Evolutionary conservation across 2,888 invertebrate species (phyloP), one percentile per base, ranked within the genome.

Genomic region (Acholoe squamosa): DNA sequence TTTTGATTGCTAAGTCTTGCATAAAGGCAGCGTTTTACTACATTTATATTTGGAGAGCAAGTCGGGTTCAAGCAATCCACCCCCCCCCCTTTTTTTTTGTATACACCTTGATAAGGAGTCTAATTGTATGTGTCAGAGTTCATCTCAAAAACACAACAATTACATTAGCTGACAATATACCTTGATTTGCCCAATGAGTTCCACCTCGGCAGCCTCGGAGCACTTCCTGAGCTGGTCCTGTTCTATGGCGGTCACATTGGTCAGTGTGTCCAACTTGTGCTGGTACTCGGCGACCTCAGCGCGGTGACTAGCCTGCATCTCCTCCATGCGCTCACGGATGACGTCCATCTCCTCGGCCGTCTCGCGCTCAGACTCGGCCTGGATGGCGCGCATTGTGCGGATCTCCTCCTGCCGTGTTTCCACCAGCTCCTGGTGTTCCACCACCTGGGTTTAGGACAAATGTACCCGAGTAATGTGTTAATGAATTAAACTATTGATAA

Each of bases 331-430:
- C 22, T 54, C n/a, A 22, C 31, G 86, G 56, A 86, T 86, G 14
- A 86, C 31, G 25, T 86, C 86, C 86, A 86, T 86, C 56, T 86
- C 86, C 56, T 86, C 86, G 56, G 25, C 28, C 16, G 86, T 86
- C 56, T 86, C 86, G 54, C 54, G 52, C 10, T 86, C 86, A n/a
- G 31, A 54, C 54, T 84, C 90, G 0, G 56, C 80, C 43, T n/a
- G 90, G 16, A 56, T 84, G 43, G 52, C 22, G 22, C 80, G 51
- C 25, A 77, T 28, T 1, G 90, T 84, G 31, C 56, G 54, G 1
- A 80, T 19, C 67, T 80, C 52, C 61, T 90, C 84, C 33, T 84
- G 84, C 19, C 51, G 16, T 31, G 31, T 25, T 33, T 80, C 43
- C 31, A 84, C 52, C 61, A 80, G 54, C 34, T 90, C 52, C 61